Evolutionary conservation across 64 coral and sea anemone species (phyloP), one percentile per base, ranked within the genome.

Genomic region (Anthopleura sola): DNA sequence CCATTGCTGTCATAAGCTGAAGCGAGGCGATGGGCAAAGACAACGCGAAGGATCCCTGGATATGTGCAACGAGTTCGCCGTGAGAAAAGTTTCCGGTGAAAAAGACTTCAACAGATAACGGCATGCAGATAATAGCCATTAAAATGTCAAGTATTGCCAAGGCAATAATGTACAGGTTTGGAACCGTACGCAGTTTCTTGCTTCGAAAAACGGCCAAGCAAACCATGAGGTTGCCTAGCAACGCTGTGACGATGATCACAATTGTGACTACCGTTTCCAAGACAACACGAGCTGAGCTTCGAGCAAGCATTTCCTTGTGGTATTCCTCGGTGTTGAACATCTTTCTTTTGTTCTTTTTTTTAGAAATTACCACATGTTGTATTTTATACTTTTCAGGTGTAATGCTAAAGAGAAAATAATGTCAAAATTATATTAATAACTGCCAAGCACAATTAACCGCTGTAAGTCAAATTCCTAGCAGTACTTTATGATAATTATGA

Each of bases 151-250:
- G 86, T 8, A 89, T 47, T 0, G 93, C 90, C 11, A 95, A 60
- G 18, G 90, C 93, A 0, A 91, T 82, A 37, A 95, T 95, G 36
- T 92, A 88, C 23, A 92, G 44, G 57, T 95, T 92, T 39, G 93
- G 84, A 23, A 88, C 83, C 19, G 93, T 92, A 49, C 87, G 86
- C 0, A 88, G 84, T 20, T 86, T 83, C 3, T 83, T 89, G 24
- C 87, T 95, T 51, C 87, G 83, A 75, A 89, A 92, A 29, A 92
- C 91, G 9, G 91, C 93, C 16, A 77, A 44, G n/a, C 90, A 95
- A 19, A 95, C 93, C 51, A 95, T 55, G 16, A 76, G 51, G 71
- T 95, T 95, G 18, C 93, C 93, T 38, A 88, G 29, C 64, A 95
- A 85, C 1, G 90, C 90, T 37, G 71, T 74, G 38, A 92, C 24